Base-by-base conservation (phyloP, 2,888 invertebrate species). In the Lasius fuliginosus region DNA sequence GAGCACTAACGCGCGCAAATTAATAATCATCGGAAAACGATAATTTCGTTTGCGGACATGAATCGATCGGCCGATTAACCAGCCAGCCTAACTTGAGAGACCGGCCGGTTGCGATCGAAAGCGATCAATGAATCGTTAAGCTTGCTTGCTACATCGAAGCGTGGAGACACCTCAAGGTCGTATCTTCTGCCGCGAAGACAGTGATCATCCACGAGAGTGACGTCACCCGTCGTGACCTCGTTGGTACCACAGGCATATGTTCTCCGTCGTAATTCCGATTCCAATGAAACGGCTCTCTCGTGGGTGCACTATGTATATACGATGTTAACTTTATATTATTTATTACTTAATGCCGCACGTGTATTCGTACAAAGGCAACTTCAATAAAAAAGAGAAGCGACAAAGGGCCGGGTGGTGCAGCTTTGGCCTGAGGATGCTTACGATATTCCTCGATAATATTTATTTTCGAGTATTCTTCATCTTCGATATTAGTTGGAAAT, bases 211-310 rank as follows among this genome's bases (percentile, higher is more conserved):
- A 74, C 64, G 53, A 85, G 65, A 85, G 62, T 92, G 91, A 91
- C 92, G 92, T 92, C 92, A 92, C 58, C 86, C 81, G 83, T 89
- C 86, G 83, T 89, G 92, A 90, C 92, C 91, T 86, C 86, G 86
- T 33, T 53, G 87, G 87, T 88, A 88, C 88, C 88, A 83, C 82
- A 73, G 77, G 74, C 64, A 68, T 40, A 64, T 33, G 71, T 83
- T 82, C 79, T 75, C 76, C 87, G 87, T 90, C 86, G 92, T 91
- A 92, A 93, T 93, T 92, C 91, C 92, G 90, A 91, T 92, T 91
- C 89, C 88, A 91, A 92, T 92, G 88, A 93, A 91, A 92, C 88
- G 87, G 15, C 49, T 67, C 49, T 49, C 89, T 86, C 30, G 56
- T 18, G 8, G 60, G 53, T 30, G 30, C 46, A 58, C 42, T 42